Conservation (phyloP, 1,140 invertebrate species). For the Nasonia vitripennis region DNA sequence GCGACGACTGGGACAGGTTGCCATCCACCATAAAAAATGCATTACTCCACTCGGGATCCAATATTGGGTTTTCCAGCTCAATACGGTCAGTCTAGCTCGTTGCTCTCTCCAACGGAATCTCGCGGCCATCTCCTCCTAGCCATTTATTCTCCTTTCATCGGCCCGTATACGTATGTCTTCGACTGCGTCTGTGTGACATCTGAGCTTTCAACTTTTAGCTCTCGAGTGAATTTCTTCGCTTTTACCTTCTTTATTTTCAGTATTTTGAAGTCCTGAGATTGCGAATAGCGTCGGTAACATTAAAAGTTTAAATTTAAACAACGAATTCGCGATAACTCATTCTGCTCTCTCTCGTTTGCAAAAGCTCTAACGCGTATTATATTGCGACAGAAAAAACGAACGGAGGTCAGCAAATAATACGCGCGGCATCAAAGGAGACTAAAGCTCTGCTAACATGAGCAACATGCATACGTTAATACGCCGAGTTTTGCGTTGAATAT, state of each 20-base stretch:
- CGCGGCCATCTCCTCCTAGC: not conserved
- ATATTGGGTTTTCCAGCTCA: constrained; percentile 17
- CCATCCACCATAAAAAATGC: not conserved
- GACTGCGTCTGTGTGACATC: not conserved
- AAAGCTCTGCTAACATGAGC: not conserved
- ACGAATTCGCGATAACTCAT: no score
- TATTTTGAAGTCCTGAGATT: not conserved
- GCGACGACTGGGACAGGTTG: not conserved
- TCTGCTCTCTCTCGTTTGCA: no score
- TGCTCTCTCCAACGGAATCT: not conserved
- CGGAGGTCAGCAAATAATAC: no score
- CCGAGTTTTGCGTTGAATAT: not conserved
- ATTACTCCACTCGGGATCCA: constrained; percentile 10
- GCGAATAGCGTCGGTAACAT: no score
- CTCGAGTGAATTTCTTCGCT: constrained; percentile 11
- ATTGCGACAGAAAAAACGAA: no score
- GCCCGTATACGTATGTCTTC: not conserved
- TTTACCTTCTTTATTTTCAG: not conserved
- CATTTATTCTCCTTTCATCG: constrained; percentile 21
- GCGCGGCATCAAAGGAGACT: not conserved
- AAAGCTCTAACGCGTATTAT: no score
- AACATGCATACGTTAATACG: not conserved
- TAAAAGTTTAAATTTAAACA: no score
- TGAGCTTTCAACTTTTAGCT: not conserved
- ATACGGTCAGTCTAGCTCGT: constrained; percentile 7